Percentiles rank a stretch among this genome's conserved stretches.
Evolutionary conservation across 2,113 vertebrate genomes (phyloP).

Genomic region (Chlorodrepanis virens): DNA sequence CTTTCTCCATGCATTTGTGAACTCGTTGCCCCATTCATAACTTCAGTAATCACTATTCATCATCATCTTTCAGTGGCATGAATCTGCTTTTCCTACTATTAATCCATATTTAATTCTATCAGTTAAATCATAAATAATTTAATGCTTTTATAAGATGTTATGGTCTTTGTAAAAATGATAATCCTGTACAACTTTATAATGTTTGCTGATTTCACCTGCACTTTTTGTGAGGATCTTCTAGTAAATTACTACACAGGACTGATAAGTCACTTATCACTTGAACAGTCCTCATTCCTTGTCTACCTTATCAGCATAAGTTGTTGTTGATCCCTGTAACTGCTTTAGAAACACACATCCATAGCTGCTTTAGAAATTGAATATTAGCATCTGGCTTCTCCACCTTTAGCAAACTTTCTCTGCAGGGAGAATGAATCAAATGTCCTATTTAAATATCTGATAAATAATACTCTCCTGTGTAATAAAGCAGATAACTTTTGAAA

Average conservation of each 20-base stretch:
- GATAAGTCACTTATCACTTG: neutral
- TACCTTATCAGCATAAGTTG: neutral
- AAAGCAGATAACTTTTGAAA: neutral
- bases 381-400: neutral
- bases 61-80: neutral
- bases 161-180: neutral
- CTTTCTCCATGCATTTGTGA: neutral
- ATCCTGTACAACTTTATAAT: neutral
- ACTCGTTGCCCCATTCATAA: neutral
- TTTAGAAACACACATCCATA: neutral
- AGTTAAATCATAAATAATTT: neutral
- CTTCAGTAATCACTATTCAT: neutral
- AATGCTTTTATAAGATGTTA: neutral
- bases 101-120: neutral
- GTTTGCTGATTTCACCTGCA: neutral
- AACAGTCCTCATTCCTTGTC: neutral
- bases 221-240: neutral
- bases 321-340: neutral
- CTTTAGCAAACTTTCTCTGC: neutral
- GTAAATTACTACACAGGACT: neutral
- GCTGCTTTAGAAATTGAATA: neutral
- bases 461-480: neutral
- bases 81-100: neutral
- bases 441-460: neutral
- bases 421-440: neutral